These are phyloP conservation scores for Enhydra lutris DNA, from an alignment of 2,113 vertebrate genomes.

Conservation along the genomic window DNA sequence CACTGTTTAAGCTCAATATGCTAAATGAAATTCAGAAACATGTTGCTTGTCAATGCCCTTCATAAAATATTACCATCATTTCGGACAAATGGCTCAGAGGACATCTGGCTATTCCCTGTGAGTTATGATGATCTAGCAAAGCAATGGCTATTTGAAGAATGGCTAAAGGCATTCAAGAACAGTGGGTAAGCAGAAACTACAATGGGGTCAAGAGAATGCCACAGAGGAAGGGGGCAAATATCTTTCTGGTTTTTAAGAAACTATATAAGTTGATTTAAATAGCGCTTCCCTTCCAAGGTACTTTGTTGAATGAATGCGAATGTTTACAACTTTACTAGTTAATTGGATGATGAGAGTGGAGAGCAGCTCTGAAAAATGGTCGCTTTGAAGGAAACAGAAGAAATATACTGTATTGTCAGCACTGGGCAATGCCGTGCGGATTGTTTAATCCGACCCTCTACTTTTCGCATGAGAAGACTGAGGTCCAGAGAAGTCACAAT, in stretches of 20 bases:
- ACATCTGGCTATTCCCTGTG: constrained; percentile 42
- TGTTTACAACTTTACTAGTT: background rate
- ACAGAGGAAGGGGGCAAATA: background rate
- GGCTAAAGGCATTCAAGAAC: constrained; percentile 30
- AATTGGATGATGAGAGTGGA: background rate
- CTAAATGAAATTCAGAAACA: constrained; percentile 21
- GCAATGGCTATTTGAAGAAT: constrained; percentile 46
- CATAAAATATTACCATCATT: constrained; percentile 18
- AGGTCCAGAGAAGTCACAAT: background rate
- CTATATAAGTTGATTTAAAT: background rate
- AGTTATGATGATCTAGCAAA: constrained; percentile 24
- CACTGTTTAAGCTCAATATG: background rate
- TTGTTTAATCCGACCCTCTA: background rate
- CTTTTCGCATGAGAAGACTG: background rate
- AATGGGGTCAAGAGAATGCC: background rate
- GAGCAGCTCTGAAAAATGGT: background rate
- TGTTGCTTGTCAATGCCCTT: background rate
- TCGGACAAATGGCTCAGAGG: constrained; percentile 17
- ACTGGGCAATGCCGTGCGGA: background rate
- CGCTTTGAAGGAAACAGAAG: background rate
- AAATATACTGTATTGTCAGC: background rate
- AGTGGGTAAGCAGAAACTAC: background rate
- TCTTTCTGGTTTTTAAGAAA: background rate
- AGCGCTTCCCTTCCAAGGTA: background rate
- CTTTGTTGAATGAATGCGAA: background rate